These are phyloP conservation scores for Scopus umbretta DNA, from an alignment of 2,113 vertebrate genomes.

Conservation along the genomic window DNA sequence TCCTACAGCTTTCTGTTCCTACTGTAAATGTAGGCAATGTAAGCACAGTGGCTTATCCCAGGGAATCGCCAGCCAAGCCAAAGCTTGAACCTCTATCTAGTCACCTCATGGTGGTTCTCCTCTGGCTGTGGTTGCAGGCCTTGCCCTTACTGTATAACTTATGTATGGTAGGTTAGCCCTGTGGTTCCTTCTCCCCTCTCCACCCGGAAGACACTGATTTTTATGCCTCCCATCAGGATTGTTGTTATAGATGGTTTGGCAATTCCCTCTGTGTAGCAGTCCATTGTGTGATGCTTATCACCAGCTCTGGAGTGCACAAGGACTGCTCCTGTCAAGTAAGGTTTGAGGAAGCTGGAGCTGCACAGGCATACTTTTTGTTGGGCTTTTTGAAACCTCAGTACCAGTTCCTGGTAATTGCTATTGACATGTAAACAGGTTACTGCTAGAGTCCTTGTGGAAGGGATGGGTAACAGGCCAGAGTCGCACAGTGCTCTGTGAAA, in stretches of 20 bases:
- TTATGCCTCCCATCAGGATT: background rate
- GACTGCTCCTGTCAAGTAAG: background rate
- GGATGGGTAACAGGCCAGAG: background rate
- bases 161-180: background rate
- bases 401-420: background rate
- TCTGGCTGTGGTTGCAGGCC: background rate
- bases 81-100: background rate
- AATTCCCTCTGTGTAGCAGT: background rate
- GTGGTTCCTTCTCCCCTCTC: background rate
- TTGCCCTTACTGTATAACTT: background rate
- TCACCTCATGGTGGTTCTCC: background rate
- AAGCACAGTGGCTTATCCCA: background rate
- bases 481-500: background rate
- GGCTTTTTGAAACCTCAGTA: background rate
- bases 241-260: background rate
- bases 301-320: background rate
- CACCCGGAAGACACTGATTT: background rate
- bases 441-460: background rate
- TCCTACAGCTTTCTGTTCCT: background rate
- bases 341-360: background rate
- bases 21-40: background rate
- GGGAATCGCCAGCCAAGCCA: background rate
- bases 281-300: background rate
- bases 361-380: background rate
- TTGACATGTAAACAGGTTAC: background rate